Base-by-base conservation (phyloP, 1,140 invertebrate species). In the Papilio glaucus region DNA sequence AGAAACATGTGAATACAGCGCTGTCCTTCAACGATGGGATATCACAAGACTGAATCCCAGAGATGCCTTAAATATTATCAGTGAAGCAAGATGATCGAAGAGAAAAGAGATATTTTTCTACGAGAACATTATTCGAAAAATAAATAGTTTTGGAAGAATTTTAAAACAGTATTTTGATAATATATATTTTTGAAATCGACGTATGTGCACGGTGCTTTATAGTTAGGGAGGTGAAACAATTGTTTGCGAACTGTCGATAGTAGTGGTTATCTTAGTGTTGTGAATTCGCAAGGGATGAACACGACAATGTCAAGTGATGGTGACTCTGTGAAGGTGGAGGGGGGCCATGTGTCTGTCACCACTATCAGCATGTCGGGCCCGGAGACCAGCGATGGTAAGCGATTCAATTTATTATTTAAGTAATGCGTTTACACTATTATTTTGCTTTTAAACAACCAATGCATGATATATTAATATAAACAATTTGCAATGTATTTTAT, bases 301-400 rank as follows among this genome's bases (percentile, higher is more conserved):
- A 78, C 62, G 73, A 80, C 80, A 78, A 92, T 92, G 88, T 82
- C 84, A 69, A 88, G 83, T 76, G 90, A 93, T 49, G 85, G 81
- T 13, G 87, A 91, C 41, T 74, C 88, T 33, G 88, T 92, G 71
- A 92, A 92, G 78, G 85, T 92, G 78, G 92, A 93, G 77, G 88
- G 89, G 71, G 91, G 86, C 68, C 88, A 93, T 84, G 88, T 93
- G 24, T 93, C 92, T 70, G 93, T 93, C 77, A 93, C 93, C 41
- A 91, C 93, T 37, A 93, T 93, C 86, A 93, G 90, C 79, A 93
- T 93, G 92, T 87, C 91, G 33, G 93, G 91, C 42, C 81, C 88
- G 26, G 90, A 93, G 63, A 88, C 87, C 24, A 89, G 84, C 71
- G 93, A 89, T 80, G 91, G 93, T 93, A 79, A 86, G 87, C 57